Conservation (phyloP, 2,888 invertebrate species). For the Dynastes maya region DNA sequence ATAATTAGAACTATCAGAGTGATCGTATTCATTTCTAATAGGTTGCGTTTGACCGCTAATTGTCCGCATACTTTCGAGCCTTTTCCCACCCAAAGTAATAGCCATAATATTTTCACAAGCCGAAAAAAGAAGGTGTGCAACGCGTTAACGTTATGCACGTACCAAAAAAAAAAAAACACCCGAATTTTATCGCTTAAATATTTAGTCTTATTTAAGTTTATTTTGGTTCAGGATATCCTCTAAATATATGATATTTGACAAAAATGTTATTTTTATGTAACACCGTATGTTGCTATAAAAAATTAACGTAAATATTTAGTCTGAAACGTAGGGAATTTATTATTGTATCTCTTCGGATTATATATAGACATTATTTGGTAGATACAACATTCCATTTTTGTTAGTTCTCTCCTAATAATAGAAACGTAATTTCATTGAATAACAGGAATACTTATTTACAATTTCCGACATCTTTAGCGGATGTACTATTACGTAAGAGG, state of each 20-base stretch:
- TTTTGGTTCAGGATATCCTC: conserved; percentile 35
- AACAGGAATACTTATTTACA: conserved; percentile 14
- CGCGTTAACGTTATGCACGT: conserved; percentile 19
- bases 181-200: conserved; percentile 27
- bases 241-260: conserved; percentile 43
- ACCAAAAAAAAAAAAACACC: conserved; percentile 4
- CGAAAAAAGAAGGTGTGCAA: neutral
- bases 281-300: conserved; percentile 33
- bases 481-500: neutral
- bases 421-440: conserved; percentile 18
- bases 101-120: neutral
- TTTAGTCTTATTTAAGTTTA: conserved; percentile 41
- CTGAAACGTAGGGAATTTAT: conserved; percentile 35
- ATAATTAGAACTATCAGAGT: too few relatives aligned
- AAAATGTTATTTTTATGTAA: conserved; percentile 46
- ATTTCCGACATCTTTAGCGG: neutral
- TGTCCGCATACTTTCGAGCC: too few relatives aligned
- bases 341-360: conserved; percentile 21
- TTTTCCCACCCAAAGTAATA: too few relatives aligned
- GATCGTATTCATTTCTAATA: too few relatives aligned
- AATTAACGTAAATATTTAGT: conserved; percentile 45
- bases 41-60: too few relatives aligned
- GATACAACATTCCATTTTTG: conserved; percentile 5
- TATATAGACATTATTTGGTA: conserved; percentile 21
- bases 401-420: conserved; percentile 9